Evolutionary conservation across 37 sponge, comb jelly and placozoan species (phyloP).

Genomic region (Haliclona indistincta): DNA sequence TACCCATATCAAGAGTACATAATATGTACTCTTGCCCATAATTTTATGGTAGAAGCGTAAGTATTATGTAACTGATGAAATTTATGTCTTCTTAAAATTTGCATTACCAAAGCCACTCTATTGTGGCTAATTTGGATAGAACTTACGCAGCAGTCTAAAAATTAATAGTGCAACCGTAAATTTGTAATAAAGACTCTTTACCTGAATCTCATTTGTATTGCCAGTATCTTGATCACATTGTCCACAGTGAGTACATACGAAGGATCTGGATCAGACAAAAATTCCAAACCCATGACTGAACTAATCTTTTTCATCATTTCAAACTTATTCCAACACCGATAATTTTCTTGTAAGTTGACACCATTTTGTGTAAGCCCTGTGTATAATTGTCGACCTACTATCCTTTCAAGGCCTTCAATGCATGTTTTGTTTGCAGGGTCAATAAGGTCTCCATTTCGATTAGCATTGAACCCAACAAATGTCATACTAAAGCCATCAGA

Average conservation of each 20-base stretch:
- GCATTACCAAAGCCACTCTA: too few species aligned
- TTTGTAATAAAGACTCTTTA: too few species aligned
- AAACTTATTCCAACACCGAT: slow-evolving; percentile 27
- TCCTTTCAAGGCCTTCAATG: slow-evolving; percentile 17
- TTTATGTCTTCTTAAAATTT: too few species aligned
- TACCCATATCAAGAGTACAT: too few species aligned
- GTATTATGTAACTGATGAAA: too few species aligned
- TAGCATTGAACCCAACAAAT: slow-evolving; percentile 82
- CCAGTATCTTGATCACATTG: slow-evolving; percentile 86
- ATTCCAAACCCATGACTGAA: slow-evolving; percentile 49
- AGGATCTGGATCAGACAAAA: slow-evolving; percentile 67
- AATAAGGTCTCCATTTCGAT: slow-evolving; percentile 42
- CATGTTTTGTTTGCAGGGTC: slow-evolving; percentile 5
- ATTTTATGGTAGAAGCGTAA: too few species aligned
- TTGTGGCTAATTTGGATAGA: too few species aligned
- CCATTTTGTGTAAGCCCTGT: slow-evolving; percentile 21
- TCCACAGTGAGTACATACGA: slow-evolving; percentile 85
- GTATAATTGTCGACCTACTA: slow-evolving; percentile 40
- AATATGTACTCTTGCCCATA: too few species aligned
- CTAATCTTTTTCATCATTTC: slow-evolving; percentile 45
- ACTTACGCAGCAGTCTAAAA: too few species aligned
- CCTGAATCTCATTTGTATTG: slow-evolving; percentile 95
- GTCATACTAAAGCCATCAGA: slow-evolving; percentile 71
- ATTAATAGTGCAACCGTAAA: too few species aligned
- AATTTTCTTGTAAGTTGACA: slow-evolving; percentile 65